Base-by-base conservation (phyloP, 2,113 vertebrate species). In the Eurystomus gularis region DNA sequence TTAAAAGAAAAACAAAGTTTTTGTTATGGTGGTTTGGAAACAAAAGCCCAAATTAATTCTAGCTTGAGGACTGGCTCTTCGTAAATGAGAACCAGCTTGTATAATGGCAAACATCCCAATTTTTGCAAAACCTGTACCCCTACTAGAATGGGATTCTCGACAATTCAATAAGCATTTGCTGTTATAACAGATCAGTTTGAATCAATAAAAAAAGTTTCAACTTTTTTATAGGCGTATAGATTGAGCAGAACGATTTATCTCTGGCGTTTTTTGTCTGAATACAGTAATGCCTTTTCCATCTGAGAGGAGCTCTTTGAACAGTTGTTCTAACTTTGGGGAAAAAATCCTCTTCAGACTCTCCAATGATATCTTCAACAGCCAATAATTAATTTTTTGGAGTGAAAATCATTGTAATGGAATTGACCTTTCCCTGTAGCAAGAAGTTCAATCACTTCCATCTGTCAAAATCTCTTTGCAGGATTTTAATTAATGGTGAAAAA, bases 401-500 rank as follows among this genome's bases (percentile, higher is more conserved):
- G 71, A 91, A 96, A 92, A 83, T 92, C 54, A 75, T 88, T 96
- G 79, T 90, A 92, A 86, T 88, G 51, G 68, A 93, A 81, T 94
- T 96, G 92, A 97, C 92, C 87, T 97, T 96, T 93, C 79, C 88
- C 75, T 8, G 23, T 91, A 96, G 88, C 85, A 82, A 49, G 93
- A 93, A 51, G 64, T 93, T 88, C 92, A 93, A 61, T 90, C 87
- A 66, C 92, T 94, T 95, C 90, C 85, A 96, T 93, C 96, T 96
- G 93, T 95, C 94, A 90, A 75, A 93, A 95, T 75, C 61, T 95
- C 70, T 94, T 95, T 83, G 46, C 71, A 86, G 71, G 71, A 75
- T 94, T 94, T 90, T 95, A 95, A 96, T 94, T 96, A 96, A 94
- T 81, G 79, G 51, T 96, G 71, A 83, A 93, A 96, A 94, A 93